Evolutionary conservation across 2,797 vertebrate genomes (phyloP), one percentile per base, ranked within the genome.

Genomic region (Echeneis naucrates): DNA sequence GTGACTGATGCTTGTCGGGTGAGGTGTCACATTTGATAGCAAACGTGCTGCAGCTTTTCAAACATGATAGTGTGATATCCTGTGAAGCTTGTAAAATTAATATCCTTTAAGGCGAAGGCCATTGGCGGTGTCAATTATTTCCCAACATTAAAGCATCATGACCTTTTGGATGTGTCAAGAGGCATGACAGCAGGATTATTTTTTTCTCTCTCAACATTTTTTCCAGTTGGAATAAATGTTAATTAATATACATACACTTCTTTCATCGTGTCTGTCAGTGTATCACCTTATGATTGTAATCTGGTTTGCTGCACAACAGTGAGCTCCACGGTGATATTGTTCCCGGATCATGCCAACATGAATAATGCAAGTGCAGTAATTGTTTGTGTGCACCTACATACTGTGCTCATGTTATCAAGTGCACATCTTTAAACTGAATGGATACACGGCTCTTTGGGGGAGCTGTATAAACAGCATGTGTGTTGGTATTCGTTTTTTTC

Each of bases 11-110:
- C 53, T 70, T 63, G n/a, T 44, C 62, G 26, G 35, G 21, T n/a
- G 7, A 71, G 53, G 72, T 74, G 45, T 75, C 35, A 68, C 27
- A 45, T 66, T 2, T 1, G 35, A 65, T 51, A 30, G 26, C 32
- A 72, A 72, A 26, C 51, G 55, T 48, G 54, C 55, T 67, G 50
- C 8, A 50, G 54, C 60, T 78, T 47, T 81, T 70, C 33, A 68
- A 73, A 75, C 50, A 42, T 24, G 12, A 69, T 19, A n/a, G 33
- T 17, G 13, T 37, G 23, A 62, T 26, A 45, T 38, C 35, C 65
- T 24, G 47, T 48, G 55, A 30, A 52, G 47, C 21, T 37, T 52
- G 33, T 38, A 64, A 44, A 21, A 50, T 50, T 16, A 62, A 64
- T 64, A 23, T 64, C 65, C 17, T 45, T 50, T 24, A 63, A 42